Base-by-base conservation (phyloP, 2,888 invertebrate species). In the Deroplatys truncata region DNA sequence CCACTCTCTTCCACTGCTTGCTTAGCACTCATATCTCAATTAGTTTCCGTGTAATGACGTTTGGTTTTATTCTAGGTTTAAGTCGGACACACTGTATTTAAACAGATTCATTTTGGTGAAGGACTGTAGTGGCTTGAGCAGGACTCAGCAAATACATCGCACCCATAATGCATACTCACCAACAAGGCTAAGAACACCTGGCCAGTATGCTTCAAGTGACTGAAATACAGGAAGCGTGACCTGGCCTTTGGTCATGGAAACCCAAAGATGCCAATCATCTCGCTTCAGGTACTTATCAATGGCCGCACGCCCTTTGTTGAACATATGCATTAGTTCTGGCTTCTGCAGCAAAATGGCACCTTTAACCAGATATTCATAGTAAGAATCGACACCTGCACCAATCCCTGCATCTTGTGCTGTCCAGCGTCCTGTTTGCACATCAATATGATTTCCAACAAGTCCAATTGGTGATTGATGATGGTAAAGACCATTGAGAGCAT, bases 201-300 rank as follows among this genome's bases (percentile, higher is more conserved):
- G 99, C 99, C 99, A 99, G 93, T 98, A 99, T 0, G 99, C 98
- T 94, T 99, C 99, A 31, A 99, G 94, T 0, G 99, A 99, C 93
- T 99, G 99, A 93, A 99, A 99, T n/a, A 99, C 97, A 0, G 99
- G 99, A 92, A 99, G 94, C 0, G 99, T 98, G 10, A 99, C 97
- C 92, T 98, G 97, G 0, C 98, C 99, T 92, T 98, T 98, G 85
- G 97, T 96, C 99, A 99, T 99, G n/a, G 98, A 98, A 0, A 98
- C 99, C 99, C 99, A 99, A 92, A 99, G 96, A 93, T 99, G 98
- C 99, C 99, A 99, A 93, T 99, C 99, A 92, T 98, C 99, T 92
- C 97, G 96, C 92, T 98, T 97, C 92, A 99, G 94, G 92, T 98
- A 97, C 92, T 97, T 97, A 92, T 98, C 98, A 84, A 98, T 97